Conservation (phyloP, 2,113 vertebrate species). For the Arothron firmamentum region DNA sequence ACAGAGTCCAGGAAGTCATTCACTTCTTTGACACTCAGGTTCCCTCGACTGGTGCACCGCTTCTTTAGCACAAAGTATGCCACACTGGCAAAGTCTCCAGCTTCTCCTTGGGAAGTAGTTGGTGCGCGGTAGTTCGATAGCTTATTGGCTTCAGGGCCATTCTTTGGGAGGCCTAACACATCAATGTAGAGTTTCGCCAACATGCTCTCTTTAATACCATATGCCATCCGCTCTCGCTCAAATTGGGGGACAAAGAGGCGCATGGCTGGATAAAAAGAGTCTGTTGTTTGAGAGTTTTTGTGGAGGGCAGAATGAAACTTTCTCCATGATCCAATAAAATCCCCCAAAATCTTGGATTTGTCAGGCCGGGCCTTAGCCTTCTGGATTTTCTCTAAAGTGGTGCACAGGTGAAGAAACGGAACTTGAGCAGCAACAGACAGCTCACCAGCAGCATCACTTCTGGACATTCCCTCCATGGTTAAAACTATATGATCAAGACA, state of each 20-base stretch:
- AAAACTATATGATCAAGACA: constrained; percentile 26
- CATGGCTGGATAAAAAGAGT: constrained; percentile 96
- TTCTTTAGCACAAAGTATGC: constrained; percentile 94
- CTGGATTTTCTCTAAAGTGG: constrained; percentile 88
- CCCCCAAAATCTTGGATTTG: constrained; percentile 81
- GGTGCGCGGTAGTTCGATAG: constrained; percentile 91
- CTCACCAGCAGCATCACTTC: constrained; percentile 34
- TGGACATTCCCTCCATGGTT: constrained; percentile 64
- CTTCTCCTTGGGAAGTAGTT: constrained; percentile 77
- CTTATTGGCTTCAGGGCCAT: constrained; percentile 88
- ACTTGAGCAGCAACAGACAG: constrained; percentile 83
- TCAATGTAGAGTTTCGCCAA: constrained; percentile 95
- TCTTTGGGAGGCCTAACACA: constrained; percentile 85
- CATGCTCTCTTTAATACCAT: constrained; percentile 97
- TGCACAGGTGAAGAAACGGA: constrained; percentile 88
- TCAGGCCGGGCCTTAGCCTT: constrained; percentile 82
- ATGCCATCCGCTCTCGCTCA: constrained; percentile 93
- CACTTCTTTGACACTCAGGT: constrained; percentile 84
- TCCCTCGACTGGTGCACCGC: constrained; percentile 82
- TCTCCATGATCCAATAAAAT: constrained; percentile 92
- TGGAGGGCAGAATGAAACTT: constrained; percentile 88
- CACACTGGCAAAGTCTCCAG: constrained; percentile 89
- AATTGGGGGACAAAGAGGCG: constrained; percentile 89
- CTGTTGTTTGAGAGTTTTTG: constrained; percentile 77
- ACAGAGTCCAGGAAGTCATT: constrained; percentile 88